phyloP scores from a whole-genome alignment of 2,113 vertebrate species.

The Ariopsis seemanni region DNA sequence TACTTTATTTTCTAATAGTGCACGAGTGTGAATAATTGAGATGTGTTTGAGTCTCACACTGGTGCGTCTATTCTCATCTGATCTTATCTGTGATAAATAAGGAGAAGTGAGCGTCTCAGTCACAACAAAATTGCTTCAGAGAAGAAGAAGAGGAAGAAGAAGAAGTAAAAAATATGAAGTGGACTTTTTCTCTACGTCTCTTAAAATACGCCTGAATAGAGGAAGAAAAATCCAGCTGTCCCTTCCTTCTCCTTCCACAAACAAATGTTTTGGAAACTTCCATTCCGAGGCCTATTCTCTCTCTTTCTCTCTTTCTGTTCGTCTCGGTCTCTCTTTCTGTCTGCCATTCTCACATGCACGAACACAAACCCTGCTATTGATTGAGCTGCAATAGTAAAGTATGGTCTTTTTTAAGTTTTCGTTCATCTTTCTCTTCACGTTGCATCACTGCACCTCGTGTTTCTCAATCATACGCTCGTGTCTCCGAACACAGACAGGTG shows the following conservation, averaged over 20 bases:
- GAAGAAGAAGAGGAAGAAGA: conserved; percentile 28
- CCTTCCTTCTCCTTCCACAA: conserved; percentile 36
- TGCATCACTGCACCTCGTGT: background rate
- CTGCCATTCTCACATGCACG: background rate
- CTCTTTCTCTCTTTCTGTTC: background rate
- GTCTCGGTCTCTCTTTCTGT: background rate
- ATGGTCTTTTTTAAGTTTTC: background rate
- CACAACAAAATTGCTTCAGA: no score
- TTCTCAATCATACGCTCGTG: background rate
- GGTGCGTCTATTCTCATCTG: background rate
- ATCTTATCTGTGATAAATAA: conserved; percentile 58
- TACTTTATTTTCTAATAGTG: no score
- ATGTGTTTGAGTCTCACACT: background rate
- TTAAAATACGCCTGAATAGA: conserved; percentile 54
- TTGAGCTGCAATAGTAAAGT: background rate
- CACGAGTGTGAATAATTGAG: background rate
- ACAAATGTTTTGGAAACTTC: conserved; percentile 50
- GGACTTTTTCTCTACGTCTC: conserved; percentile 38
- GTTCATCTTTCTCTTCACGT: background rate
- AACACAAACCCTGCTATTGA: background rate
- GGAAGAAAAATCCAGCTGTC: conserved; percentile 53
- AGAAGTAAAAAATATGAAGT: conserved; percentile 4
- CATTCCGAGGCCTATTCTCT: conserved; percentile 20
- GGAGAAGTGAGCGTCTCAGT: background rate
- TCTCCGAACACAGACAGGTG: background rate